phyloP scores from a whole-genome alignment of 2,797 vertebrate species.

The Alcedo atthis region DNA sequence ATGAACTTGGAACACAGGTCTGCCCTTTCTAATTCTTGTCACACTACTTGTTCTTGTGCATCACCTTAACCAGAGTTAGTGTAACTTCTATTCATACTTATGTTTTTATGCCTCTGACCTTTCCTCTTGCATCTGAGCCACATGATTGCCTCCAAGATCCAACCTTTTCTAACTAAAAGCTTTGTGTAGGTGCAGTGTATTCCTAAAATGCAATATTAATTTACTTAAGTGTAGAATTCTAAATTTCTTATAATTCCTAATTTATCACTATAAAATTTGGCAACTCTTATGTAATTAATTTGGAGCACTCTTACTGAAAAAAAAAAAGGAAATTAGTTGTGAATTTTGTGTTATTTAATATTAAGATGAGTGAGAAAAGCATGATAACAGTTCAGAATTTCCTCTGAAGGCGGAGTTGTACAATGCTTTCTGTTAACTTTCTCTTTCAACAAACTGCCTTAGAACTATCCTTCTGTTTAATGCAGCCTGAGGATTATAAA shows the following conservation, averaged over 20 bases:
- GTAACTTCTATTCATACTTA: neutral
- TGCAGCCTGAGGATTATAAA: constrained; percentile 12
- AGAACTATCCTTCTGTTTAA: constrained; percentile 8
- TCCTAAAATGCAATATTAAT: neutral
- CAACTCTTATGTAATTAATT: neutral
- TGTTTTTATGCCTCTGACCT: neutral
- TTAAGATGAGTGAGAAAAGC: constrained; percentile 9
- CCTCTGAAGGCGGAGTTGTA: neutral
- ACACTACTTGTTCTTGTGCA: neutral
- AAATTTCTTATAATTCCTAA: constrained; percentile 1
- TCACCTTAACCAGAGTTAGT: neutral
- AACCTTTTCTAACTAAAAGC: neutral
- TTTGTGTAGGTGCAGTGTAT: neutral
- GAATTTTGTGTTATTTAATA: neutral
- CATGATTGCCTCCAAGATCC: neutral
- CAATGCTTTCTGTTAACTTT: constrained; percentile 1
- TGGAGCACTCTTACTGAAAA: neutral
- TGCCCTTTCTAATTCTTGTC: neutral
- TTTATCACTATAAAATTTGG: constrained; percentile 1
- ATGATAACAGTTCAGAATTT: constrained; percentile 23
- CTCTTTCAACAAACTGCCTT: neutral
- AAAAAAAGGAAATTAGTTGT: neutral
- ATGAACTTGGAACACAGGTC: neutral
- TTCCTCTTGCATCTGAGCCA: neutral
- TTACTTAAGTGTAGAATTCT: neutral